Base-by-base conservation (phyloP, 2,113 vertebrate species). In the Bubalus kerabau region DNA sequence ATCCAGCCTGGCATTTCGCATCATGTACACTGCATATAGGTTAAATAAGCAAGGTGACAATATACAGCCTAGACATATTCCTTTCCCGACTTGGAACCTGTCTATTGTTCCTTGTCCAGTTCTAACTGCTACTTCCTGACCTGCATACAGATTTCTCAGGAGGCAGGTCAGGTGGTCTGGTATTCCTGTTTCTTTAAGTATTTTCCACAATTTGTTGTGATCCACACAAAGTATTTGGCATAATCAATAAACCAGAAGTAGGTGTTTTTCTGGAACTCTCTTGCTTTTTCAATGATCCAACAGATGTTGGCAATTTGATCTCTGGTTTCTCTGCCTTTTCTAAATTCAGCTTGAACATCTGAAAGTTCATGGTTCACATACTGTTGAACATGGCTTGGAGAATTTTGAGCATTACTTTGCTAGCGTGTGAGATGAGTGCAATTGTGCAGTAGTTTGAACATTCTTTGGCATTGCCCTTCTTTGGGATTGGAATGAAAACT, bases 31-130 rank as follows among this genome's bases (percentile, higher is more conserved):
- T 32, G 30, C 60, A 64, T 64, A 64, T 32, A 32, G 26, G 7
- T 62, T 32, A 64, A 64, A 64, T 64, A 64, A 64, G 14, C 60
- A 64, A 7, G 60, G 60, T 64, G 60, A 32, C 60, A 64, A 64
- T 64, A 64, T 64, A 32, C 60, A 64, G 30, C 60, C 60, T 64
- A 64, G 15, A 64, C 0, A 0, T 32, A 64, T 64, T 64, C 60
- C 60, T 64, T 64, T 64, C 60, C 14, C 7, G 0, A 67, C 62
- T n/a, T n/a, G 16, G 62, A n/a, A n/a, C 32, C 0, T 0, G 62
- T n/a, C 32, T 64, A 16, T n/a, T n/a, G 62, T n/a, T 67, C 32
- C 7, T 8, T 67, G 62, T 19, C 62, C 62, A 67, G 32, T 67
- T 19, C 32, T 67, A 67, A 67, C 16, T n/a, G 62, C 7, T 67